phyloP scores from a whole-genome alignment of 1,140 invertebrate species.

The Triops longicaudatus region DNA sequence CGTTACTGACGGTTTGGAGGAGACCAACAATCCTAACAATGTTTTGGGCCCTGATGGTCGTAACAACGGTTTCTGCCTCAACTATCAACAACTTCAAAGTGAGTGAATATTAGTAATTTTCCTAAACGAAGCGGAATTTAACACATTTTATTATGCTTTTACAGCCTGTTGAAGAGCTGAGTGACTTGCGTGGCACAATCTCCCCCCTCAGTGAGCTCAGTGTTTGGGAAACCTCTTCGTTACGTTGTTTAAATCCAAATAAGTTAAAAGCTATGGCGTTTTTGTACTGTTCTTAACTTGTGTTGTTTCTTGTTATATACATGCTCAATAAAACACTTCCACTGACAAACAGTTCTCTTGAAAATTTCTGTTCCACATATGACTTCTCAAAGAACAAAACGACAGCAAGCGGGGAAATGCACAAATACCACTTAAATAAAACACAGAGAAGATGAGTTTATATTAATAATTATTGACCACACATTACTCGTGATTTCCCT shows the following conservation, averaged over 20 bases:
- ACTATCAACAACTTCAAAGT: constrained; percentile 54
- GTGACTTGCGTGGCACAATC: background rate
- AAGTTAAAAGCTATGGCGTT: background rate
- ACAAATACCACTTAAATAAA: too few species aligned
- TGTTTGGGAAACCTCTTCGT: background rate
- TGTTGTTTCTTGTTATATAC: background rate
- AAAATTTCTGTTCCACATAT: background rate
- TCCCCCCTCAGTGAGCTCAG: background rate
- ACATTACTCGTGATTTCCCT: too few species aligned
- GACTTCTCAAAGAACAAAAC: background rate
- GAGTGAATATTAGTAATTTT: background rate
- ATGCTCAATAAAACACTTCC: background rate
- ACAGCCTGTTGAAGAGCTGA: background rate
- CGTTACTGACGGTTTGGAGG: constrained; percentile 10
- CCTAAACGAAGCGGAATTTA: background rate
- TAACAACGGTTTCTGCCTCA: constrained; percentile 62
- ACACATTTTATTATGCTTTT: background rate
- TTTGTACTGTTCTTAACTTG: background rate
- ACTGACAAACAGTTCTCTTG: background rate
- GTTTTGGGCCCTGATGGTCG: constrained; percentile 44
- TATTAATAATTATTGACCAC: too few species aligned
- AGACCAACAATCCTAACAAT: background rate
- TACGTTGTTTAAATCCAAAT: background rate
- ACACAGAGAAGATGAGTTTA: too few species aligned
- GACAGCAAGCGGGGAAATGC: too few species aligned